A percentile compares a stretch with the other conserved stretches of the same genome.
phyloP scores from a whole-genome alignment of 2,113 vertebrate species.

The Hypocryptadius cinnamomeus region DNA sequence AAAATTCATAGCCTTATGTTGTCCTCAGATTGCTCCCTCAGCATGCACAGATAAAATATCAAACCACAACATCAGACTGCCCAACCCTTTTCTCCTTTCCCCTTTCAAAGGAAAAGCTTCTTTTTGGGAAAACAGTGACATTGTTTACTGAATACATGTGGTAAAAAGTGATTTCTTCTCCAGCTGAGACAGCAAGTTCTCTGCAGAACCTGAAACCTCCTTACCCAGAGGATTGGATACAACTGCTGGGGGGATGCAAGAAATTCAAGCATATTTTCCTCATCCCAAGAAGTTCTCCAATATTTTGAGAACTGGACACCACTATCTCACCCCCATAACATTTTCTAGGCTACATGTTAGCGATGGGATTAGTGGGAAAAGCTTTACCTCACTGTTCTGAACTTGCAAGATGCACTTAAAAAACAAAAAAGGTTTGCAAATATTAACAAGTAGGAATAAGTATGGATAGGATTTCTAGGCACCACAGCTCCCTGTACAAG shows the following conservation, averaged over 20 bases:
- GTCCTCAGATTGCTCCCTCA: neutral
- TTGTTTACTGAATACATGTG: neutral
- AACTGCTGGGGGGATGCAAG: neutral
- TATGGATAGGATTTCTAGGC: neutral
- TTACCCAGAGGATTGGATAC: neutral
- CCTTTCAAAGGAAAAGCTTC: neutral
- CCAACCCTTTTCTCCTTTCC: neutral
- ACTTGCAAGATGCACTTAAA: neutral
- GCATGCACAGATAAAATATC: neutral
- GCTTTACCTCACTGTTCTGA: neutral
- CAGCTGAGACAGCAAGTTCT: neutral
- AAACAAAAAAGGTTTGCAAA: neutral
- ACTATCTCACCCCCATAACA: neutral
- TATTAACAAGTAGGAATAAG: neutral
- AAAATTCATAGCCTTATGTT: neutral
- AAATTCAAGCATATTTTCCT: neutral
- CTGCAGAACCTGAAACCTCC: neutral
- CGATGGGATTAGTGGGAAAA: rapidly evolving
- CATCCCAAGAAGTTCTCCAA: neutral
- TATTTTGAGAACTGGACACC: neutral
- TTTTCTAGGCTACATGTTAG: neutral
- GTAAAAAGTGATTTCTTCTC: neutral
- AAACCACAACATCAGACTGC: neutral
- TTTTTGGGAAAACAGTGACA: neutral
- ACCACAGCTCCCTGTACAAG: neutral